Evolutionary conservation across 2,888 invertebrate genomes (phyloP), one percentile per base, ranked within the genome.

Genomic region (Cerastoderma edule): DNA sequence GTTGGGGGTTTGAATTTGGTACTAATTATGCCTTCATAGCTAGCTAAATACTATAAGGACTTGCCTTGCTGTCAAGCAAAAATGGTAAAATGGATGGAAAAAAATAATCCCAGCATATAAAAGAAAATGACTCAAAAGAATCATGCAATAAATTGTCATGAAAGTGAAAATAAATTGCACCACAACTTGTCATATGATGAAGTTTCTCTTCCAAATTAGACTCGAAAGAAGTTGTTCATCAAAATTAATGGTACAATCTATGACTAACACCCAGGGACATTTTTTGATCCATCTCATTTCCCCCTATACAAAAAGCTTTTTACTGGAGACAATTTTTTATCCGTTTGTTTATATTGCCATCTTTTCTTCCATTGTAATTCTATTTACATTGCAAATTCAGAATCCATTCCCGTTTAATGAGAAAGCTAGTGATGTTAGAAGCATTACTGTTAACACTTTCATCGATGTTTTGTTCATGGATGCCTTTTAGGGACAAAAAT

Each of bases 311-410:
- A 27, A 60, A 60, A 60, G 60, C 60, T 60, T 60, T 60, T 60
- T 60, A 27, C 27, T 2, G 22, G 39, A 50, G 22, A 50, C 50
- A 50, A 10, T n/a, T 28, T 30, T 10, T n/a, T 33, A n/a, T 57
- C 1, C 48, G 30, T 65, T 65, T 65, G 60, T 60, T 60, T 60
- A 39, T n/a, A n/a, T 39, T n/a, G 27, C 46, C 53, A 46, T 8
- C 28, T 27, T 56, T 24, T 19, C 44, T 50, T 69, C 65, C 65
- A 60, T 65, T 57, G 56, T 64, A 70, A 75, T 60, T 54, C 64
- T 68, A 75, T 75, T 75, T 75, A 75, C 69, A 53, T 75, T 65
- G 46, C 65, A 56, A 75, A 66, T 75, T 50, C 65, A 69, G 65
- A 54, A 69, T 69, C 63, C 68, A 69, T 70, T 75, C 46, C 74